A percentile compares a stretch with the other conserved stretches of the same genome.
These are phyloP conservation scores for Lottia gigantea DNA, from an alignment of 2,888 invertebrate species.

Conservation along the genomic window DNA sequence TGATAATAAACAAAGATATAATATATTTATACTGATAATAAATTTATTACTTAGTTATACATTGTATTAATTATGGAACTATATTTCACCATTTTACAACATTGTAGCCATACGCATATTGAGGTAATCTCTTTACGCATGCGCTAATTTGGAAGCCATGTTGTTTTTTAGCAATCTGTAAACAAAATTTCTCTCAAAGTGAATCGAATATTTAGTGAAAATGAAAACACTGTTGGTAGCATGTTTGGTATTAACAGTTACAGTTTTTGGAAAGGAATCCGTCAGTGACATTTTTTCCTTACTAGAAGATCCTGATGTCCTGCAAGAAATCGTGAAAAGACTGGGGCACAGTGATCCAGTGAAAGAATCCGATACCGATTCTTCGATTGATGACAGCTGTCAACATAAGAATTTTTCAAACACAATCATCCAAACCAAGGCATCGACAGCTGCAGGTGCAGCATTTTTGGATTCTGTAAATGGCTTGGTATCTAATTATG, in stretches of 20 bases:
- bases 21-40: neutral
- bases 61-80: neutral
- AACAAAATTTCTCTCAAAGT: neutral
- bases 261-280: slow-evolving; percentile 11
- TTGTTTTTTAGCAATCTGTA: neutral
- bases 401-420: slow-evolving; percentile 22
- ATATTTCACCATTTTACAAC: neutral
- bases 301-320: slow-evolving; percentile 36
- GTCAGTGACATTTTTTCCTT: slow-evolving; percentile 27
- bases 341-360: slow-evolving; percentile 22
- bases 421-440: slow-evolving; percentile 49
- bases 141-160: neutral
- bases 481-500: slow-evolving; percentile 32
- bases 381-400: slow-evolving; percentile 1
- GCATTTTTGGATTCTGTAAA: slow-evolving; percentile 38
- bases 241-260: neutral
- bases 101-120: neutral
- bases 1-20: too few relatives aligned
- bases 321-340: slow-evolving; percentile 39
- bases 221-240: slow-evolving; percentile 16
- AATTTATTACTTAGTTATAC: neutral
- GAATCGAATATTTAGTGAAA: neutral
- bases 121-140: neutral
- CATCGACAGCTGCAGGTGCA: slow-evolving; percentile 44
- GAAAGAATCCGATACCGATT: neutral